Evolutionary conservation across 1,140 invertebrate genomes (phyloP).

Genomic region (Paramacrobiotus metropolitanus): DNA sequence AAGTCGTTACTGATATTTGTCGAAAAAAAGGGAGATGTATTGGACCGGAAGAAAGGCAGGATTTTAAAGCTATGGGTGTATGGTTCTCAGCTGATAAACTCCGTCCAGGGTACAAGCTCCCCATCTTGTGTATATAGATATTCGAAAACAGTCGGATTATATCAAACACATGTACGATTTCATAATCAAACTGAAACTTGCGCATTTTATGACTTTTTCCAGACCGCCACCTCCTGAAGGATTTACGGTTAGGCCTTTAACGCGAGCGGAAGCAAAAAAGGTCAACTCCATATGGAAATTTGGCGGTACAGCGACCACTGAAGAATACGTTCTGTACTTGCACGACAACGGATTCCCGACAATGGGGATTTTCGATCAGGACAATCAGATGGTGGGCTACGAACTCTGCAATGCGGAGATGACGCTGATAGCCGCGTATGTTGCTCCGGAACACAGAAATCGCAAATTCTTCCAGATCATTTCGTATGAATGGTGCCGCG

Average conservation of each 20-base stretch:
- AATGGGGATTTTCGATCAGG: neutral
- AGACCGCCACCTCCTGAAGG: neutral
- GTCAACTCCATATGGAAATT: neutral
- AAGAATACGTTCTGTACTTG: neutral
- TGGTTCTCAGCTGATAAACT: neutral
- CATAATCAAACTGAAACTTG: neutral
- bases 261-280: neutral
- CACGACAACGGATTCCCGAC: neutral
- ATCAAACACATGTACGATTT: neutral
- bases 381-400: neutral
- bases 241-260: neutral
- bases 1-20: neutral
- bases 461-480: neutral
- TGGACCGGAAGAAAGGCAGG: neutral
- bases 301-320: neutral
- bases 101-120: neutral
- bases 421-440: neutral
- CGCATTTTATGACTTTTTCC: neutral
- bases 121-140: neutral
- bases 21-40: neutral
- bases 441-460: neutral
- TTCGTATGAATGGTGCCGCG: neutral
- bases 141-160: neutral
- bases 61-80: neutral
- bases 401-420: neutral